Percentiles rank a stretch among this genome's conserved stretches.
Evolutionary conservation across 2,797 vertebrate genomes (phyloP).

Genomic region (Channa striata): DNA sequence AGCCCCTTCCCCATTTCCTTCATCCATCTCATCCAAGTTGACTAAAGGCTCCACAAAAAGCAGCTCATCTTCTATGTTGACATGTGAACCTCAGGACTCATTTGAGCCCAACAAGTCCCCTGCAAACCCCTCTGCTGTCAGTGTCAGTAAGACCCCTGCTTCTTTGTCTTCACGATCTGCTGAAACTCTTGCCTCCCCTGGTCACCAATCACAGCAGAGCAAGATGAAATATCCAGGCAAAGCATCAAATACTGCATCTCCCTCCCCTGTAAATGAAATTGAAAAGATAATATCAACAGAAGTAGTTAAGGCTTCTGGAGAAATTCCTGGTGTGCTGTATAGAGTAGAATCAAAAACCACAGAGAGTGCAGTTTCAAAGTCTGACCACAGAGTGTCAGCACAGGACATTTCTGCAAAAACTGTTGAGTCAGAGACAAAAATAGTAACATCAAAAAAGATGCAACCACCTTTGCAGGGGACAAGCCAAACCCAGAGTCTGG

Average conservation of each 20-base stretch:
- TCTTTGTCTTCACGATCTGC: neutral
- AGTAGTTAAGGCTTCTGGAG: slow-evolving; percentile 25
- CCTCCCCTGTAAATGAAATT: neutral
- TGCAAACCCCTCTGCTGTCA: slow-evolving; percentile 8
- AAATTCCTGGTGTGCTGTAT: neutral
- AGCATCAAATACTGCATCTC: neutral
- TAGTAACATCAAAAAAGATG: slow-evolving; percentile 31
- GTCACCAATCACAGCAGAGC: slow-evolving; percentile 41
- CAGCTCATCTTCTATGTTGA: neutral
- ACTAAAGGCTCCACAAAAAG: slow-evolving; percentile 25
- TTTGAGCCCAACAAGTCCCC: slow-evolving; percentile 10
- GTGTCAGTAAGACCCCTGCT: neutral
- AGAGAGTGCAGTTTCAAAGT: slow-evolving; percentile 5
- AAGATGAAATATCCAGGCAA: slow-evolving; percentile 14
- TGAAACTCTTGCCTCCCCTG: neutral
- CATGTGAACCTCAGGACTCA: slow-evolving; percentile 5
- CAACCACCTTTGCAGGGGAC: slow-evolving; percentile 19
- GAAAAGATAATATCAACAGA: neutral
- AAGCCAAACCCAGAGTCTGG: slow-evolving; percentile 13
- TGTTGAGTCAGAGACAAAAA: slow-evolving; percentile 41
- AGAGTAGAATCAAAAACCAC: neutral
- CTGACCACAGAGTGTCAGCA: slow-evolving; percentile 50
- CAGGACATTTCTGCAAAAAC: slow-evolving; percentile 34
- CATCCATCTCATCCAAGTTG: slow-evolving; percentile 15
- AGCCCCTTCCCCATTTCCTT: slow-evolving; percentile 14